Base-by-base conservation (phyloP, 2,113 vertebrate genomes). In the Dipodomys spectabilis region DNA sequence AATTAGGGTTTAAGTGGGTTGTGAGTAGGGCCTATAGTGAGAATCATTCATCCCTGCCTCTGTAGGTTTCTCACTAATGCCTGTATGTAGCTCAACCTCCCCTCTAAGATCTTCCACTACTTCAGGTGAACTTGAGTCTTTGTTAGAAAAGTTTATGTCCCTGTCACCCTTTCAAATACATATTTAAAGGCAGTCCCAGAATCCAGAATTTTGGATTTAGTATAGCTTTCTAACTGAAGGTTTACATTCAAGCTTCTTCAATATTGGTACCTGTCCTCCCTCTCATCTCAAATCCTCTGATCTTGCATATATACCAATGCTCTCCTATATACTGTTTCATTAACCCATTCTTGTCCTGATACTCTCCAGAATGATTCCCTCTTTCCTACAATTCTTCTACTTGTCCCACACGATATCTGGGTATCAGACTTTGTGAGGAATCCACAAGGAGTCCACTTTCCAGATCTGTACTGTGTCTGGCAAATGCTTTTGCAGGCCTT, bases 131-230 rank as follows among this genome's bases (percentile, higher is more conserved):
- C 27, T 44, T 53, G 73, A 81, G n/a, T 74, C 77, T 90, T 77
- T 57, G 57, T 90, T 84, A 73, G 45, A 82, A 90, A 92, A 85
- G 49, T 82, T 60, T 44, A 53, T 65, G 84, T 19, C 71, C 49
- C 23, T 78, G 20, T 30, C 84, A 81, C 30, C 13, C 4, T 86
- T 49, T 45, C 16, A 64, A 79, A 79, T 32, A 49, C 15, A 92
- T 57, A 71, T 65, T 89, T 74, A 18, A 78, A 93, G 28, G n/a
- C 23, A 67, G 28, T 85, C 30, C 32, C n/a, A 81, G 73, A 72
- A 79, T 74, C 15, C 35, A 19, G 65, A 82, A 95, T 71, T 86
- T 79, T 71, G 23, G 12, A 57, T 71, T 87, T 94, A 2, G 1
- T 67, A 62, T 9, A 44, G n/a, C 27, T 81, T 53, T 67, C 30